These are phyloP conservation scores for Arge pagana DNA, from an alignment of 2,888 invertebrate genomes.

Conservation along the genomic window DNA sequence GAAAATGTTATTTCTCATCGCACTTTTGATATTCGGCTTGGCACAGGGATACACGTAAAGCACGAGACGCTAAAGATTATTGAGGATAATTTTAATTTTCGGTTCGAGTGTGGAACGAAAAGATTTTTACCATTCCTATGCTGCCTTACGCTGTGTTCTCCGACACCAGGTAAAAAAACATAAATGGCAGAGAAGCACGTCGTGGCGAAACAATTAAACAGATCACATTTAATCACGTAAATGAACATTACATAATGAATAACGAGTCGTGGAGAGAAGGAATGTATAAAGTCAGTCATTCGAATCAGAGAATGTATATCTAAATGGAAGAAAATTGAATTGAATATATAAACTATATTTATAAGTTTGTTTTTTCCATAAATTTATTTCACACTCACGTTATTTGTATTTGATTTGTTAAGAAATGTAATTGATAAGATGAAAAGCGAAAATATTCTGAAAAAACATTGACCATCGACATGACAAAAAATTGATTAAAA, in stretches of 20 bases:
- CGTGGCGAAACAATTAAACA: not conserved
- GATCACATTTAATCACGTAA: not conserved
- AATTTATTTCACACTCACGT: no score
- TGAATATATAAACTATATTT: no score
- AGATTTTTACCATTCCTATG: slow-evolving; percentile 49
- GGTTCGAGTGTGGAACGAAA: slow-evolving; percentile 1
- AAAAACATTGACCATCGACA: no score
- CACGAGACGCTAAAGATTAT: not conserved
- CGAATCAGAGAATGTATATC: no score
- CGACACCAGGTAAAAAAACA: not conserved
- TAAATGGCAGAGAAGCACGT: not conserved
- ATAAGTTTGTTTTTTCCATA: no score
- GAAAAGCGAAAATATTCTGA: no score
- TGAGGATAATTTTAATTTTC: not conserved
- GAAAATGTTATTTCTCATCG: no score
- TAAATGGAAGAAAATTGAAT: no score
- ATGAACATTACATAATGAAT: not conserved
- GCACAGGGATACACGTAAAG: no score
- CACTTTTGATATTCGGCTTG: not conserved
- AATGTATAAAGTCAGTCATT: not conserved
- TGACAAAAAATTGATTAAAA: no score
- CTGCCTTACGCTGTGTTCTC: slow-evolving; percentile 43
- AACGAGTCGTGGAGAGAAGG: not conserved
- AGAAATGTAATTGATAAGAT: no score
- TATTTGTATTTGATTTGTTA: no score